Conservation (phyloP, 2,888 invertebrate species). For the Drosophila setosimentum region DNA sequence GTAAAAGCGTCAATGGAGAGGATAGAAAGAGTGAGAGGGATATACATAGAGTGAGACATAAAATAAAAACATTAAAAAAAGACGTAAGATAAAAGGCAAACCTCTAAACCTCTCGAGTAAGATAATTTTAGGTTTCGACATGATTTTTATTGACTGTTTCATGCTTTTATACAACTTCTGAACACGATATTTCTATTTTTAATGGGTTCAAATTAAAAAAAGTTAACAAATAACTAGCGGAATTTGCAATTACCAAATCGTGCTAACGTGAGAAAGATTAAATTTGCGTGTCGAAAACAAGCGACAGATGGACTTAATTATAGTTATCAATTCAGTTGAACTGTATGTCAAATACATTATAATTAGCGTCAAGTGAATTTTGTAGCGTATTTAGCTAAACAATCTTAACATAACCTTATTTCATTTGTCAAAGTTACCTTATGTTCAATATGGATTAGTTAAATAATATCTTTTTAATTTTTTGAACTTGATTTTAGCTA, state of each 20-base stretch:
- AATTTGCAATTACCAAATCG: slow-evolving; percentile 18
- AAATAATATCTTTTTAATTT: no score
- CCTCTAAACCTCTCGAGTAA: neutral
- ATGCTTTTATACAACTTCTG: neutral
- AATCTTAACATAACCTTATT: slow-evolving; percentile 31
- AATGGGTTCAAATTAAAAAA: neutral
- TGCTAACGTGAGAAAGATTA: slow-evolving; percentile 64
- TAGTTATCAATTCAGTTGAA: slow-evolving; percentile 12
- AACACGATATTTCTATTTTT: neutral
- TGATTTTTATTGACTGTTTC: neutral
- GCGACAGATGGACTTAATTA: slow-evolving; percentile 14
- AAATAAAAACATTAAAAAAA: neutral
- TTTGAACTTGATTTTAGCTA: no score
- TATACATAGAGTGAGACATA: rapidly evolving
- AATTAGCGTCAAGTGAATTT: slow-evolving; percentile 56
- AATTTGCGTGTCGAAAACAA: slow-evolving; percentile 67
- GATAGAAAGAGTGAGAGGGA: neutral
- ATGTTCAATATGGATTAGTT: no score
- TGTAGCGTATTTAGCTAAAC: slow-evolving; percentile 11
- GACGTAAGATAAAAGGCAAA: neutral
- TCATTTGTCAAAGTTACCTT: no score
- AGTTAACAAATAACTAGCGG: slow-evolving; percentile 17
- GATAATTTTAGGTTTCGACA: neutral
- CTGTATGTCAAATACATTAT: slow-evolving; percentile 34
- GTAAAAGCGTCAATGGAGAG: no score